Evolutionary conservation across 2,797 vertebrate genomes (phyloP).

Genomic region (Anguilla pacifica): DNA sequence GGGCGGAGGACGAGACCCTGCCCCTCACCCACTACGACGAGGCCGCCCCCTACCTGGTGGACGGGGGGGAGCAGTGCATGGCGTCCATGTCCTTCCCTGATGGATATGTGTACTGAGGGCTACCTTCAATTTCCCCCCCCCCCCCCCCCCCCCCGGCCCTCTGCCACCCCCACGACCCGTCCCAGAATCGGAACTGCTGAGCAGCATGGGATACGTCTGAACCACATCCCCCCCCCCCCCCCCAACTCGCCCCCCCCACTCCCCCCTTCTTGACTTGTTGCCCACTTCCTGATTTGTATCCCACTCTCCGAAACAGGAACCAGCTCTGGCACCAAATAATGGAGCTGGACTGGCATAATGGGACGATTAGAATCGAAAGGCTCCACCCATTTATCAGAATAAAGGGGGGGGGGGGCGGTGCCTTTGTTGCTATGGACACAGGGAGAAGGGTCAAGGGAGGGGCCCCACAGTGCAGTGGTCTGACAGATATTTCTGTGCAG

Average conservation of each 20-base stretch:
- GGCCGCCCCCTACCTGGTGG: slow-evolving; percentile 80
- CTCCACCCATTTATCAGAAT: slow-evolving; percentile 50
- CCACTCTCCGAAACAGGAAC: background rate
- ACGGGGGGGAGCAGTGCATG: slow-evolving; percentile 80
- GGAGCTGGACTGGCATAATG: slow-evolving; percentile 55
- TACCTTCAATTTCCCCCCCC: background rate
- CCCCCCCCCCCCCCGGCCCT: background rate
- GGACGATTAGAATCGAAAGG: slow-evolving; percentile 55
- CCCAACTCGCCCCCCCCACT: too few species aligned
- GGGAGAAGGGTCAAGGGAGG: slow-evolving; percentile 54
- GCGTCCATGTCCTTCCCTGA: slow-evolving; percentile 81
- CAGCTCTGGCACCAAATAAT: slow-evolving; percentile 48
- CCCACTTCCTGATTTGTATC: slow-evolving; percentile 50
- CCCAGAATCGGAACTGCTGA: slow-evolving; percentile 57
- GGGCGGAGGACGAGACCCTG: slow-evolving; percentile 83
- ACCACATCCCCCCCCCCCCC: slow-evolving; percentile 46
- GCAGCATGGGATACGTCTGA: slow-evolving; percentile 49
- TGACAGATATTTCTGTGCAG: slow-evolving; percentile 51
- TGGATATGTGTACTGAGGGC: slow-evolving; percentile 84
- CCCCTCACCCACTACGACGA: slow-evolving; percentile 92
- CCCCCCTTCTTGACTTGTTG: slow-evolving; percentile 53
- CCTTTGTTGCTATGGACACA: slow-evolving; percentile 74
- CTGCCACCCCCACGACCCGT: slow-evolving; percentile 43
- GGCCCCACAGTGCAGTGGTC: slow-evolving; percentile 49
- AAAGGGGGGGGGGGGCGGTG: slow-evolving; percentile 58